These are phyloP conservation scores for Myripristis murdjan DNA, from an alignment of 2,797 vertebrate species.

Conservation along the genomic window DNA sequence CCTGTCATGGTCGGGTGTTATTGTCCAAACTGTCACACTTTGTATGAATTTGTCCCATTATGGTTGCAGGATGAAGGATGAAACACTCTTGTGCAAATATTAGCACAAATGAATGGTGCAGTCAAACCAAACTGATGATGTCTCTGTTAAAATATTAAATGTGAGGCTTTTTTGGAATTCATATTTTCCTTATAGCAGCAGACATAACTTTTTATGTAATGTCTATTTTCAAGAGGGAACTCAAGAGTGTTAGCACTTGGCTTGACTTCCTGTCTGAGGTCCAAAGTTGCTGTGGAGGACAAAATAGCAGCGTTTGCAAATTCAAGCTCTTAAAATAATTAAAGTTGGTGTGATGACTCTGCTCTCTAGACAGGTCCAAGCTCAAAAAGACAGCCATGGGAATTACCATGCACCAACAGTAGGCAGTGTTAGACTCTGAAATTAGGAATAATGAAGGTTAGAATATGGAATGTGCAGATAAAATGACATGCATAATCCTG, in stretches of 20 bases:
- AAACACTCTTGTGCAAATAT: conserved; percentile 23
- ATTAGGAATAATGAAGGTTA: conserved; percentile 47
- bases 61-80: conserved; percentile 39
- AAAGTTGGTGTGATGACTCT: conserved; percentile 79
- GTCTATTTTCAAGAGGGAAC: conserved; percentile 74
- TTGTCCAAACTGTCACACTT: conserved; percentile 64
- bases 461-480: conserved; percentile 43
- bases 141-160: conserved; percentile 57
- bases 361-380: conserved; percentile 64
- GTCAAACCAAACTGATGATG: conserved; percentile 30
- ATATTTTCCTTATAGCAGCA: conserved; percentile 49
- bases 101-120: conserved; percentile 18
- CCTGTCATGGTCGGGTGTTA: conserved; percentile 64
- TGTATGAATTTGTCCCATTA: conserved; percentile 45
- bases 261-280: conserved; percentile 78
- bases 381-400: conserved; percentile 60
- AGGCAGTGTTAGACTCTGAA: conserved; percentile 39
- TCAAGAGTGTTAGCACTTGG: conserved; percentile 80
- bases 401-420: conserved; percentile 61
- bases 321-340: conserved; percentile 87
- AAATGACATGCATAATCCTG: conserved; percentile 45
- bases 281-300: conserved; percentile 67
- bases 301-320: conserved; percentile 82
- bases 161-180: conserved; percentile 49
- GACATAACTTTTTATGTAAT: conserved; percentile 60